phyloP scores from a whole-genome alignment of 2,888 invertebrate species.

The Poecilus cupreus region DNA sequence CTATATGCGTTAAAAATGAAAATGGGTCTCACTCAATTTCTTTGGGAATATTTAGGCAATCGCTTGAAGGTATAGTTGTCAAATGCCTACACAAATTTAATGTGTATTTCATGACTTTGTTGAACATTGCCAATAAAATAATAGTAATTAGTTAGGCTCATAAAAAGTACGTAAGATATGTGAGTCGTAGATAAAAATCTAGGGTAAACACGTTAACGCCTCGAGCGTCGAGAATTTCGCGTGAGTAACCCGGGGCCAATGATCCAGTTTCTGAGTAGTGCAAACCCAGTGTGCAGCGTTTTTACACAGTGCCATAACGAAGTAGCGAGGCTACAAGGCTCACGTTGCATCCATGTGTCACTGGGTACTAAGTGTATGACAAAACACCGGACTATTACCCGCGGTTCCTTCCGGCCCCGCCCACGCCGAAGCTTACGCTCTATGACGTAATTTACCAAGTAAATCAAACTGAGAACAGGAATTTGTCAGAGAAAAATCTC shows the following conservation, averaged over 20 bases:
- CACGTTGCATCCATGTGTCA: conserved; percentile 26
- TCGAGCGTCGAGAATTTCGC: background rate
- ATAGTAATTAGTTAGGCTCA: conserved; percentile 10
- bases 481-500: conserved; percentile 59
- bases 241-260: conserved; percentile 9
- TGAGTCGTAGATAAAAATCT: background rate
- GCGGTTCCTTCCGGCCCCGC: background rate
- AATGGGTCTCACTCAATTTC: no score
- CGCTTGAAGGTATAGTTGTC: no score
- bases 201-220: conserved; percentile 9
- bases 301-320: background rate
- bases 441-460: conserved; percentile 58
- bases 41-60: no score
- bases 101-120: no score
- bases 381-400: conserved; percentile 47
- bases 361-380: conserved; percentile 34
- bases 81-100: no score
- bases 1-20: no score
- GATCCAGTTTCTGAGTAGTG: conserved; percentile 4
- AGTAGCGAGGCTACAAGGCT: background rate
- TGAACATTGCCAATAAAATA: conserved; percentile 11
- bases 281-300: conserved; percentile 14
- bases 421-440: conserved; percentile 12
- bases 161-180: background rate
- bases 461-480: conserved; percentile 59